Evolutionary conservation across 2,888 invertebrate genomes (phyloP), one percentile per base, ranked within the genome.

Genomic region (Omphaloscelis lunosa): DNA sequence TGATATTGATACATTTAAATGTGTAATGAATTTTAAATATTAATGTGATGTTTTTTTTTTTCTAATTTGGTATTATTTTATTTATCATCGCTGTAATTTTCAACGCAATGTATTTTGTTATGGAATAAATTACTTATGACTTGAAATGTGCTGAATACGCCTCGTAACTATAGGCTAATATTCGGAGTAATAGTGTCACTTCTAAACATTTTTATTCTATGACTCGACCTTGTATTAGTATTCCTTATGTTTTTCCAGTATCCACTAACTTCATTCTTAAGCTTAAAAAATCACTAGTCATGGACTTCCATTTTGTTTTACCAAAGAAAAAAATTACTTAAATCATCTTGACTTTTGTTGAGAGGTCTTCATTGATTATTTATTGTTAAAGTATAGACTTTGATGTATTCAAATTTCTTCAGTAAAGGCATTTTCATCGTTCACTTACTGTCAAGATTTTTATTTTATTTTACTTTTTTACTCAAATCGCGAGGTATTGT

Each of bases 141-240:
- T 34, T 34, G 34, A 34, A n/a, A 41, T 17, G 7, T 41, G 12
- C 27, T 41, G 8, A 41, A 29, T 39, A 39, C 23, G 3, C 39
- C 7, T 5, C 12, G 11, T 27, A 63, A 39, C 27, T 34, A n/a
- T 41, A 41, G 6, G 27, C 8, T 39, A 48, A 20, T 20, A 27
- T 53, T 29, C 1, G 23, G 5, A 53, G 11, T 2, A 2, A 51
- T n/a, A 45, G 4, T 29, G 29, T 61, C 53, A 7, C 29, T 48
- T 80, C 81, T 65, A 72, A 56, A 51, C 9, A 51, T 73, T 51
- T 6, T 1, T 51, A 51, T 27, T 58, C 73, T 51, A 45, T 65
- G 63, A 73, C 79, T 79, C 67, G 70, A 76, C 77, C 73, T 75
- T 77, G 76, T 80, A 67, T 85, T 82, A 70, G 79, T 76, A 79